Base-by-base conservation (phyloP, 2,113 vertebrate genomes). In the Felis chaus region DNA sequence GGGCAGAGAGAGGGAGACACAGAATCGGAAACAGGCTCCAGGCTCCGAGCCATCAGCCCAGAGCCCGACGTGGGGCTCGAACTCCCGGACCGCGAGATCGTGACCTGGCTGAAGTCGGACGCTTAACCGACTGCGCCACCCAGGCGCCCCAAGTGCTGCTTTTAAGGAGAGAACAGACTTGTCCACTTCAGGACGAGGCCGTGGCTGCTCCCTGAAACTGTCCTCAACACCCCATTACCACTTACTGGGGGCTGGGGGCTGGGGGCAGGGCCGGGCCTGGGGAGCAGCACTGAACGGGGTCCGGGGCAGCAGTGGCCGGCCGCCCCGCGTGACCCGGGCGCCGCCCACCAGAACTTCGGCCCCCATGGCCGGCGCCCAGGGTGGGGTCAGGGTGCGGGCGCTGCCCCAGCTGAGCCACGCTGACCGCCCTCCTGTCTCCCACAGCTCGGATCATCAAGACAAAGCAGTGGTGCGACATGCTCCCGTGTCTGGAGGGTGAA, bases 401-500 rank as follows among this genome's bases (percentile, higher is more conserved):
- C 9, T 0, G 4, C 15, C 6, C 25, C 0, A 0, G 1, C 2
- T 3, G 19, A 33, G 45, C 73, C 15, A 48, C 4, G 2, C 92
- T 98, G 82, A 88, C 45, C 1, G 12, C 68, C 33, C 66, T 88
- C 92, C 95, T 97, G 84, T 98, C 90, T 97, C 98, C 95, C 66
- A 11, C 99, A 99, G 99, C 99, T 65, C 99, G 99, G 57, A 99
- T 99, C 98, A 99, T 99, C 98, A 99, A 98, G 98, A 99, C 99
- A 94, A 99, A 99, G 99, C 99, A 99, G 99, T 99, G 99, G 99
- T 99, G 99, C 98, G 99, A 99, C 99, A 99, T 99, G 99, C 99
- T 99, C 97, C 99, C 99, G 21, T 99, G 99, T 98, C 99, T 99
- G 99, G 99, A 99, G 99, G 99, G 99, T 82, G 99, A 99, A 98